These are phyloP conservation scores for Opisthocomus hoazin DNA, from an alignment of 2,113 vertebrate genomes.

Conservation along the genomic window DNA sequence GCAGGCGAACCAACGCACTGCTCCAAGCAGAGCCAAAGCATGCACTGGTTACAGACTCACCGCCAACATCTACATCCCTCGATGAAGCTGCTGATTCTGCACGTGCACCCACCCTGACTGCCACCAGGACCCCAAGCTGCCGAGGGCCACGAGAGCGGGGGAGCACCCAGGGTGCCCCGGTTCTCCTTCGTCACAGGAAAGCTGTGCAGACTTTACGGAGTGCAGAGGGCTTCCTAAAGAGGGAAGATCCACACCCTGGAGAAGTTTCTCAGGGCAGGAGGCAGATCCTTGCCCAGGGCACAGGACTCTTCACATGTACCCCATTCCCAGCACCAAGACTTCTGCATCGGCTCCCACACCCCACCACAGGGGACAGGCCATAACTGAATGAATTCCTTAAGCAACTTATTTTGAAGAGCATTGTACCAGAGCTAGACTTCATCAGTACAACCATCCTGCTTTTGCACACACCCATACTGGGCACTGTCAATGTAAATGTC, in stretches of 20 bases:
- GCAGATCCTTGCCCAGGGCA: background rate
- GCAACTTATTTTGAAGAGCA: background rate
- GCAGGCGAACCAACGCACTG: background rate
- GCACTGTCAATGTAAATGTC: background rate
- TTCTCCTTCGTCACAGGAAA: background rate
- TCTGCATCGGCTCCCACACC: background rate
- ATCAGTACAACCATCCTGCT: background rate
- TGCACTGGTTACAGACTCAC: rapidly evolving
- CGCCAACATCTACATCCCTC: rapidly evolving
- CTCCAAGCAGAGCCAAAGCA: background rate
- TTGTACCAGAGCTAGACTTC: background rate
- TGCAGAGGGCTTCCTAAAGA: background rate
- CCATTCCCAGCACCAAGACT: background rate
- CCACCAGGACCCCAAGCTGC: background rate
- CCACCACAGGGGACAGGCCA: background rate
- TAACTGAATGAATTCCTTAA: background rate
- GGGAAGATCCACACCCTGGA: background rate
- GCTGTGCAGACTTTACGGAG: background rate
- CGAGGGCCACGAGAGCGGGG: rapidly evolving
- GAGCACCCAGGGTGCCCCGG: rapidly evolving
- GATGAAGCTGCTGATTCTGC: background rate
- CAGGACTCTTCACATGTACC: background rate
- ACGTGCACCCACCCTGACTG: rapidly evolving
- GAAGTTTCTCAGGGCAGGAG: background rate
- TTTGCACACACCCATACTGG: background rate